These are phyloP conservation scores for Amphipoea oculea DNA, from an alignment of 2,888 invertebrate genomes.

Conservation along the genomic window DNA sequence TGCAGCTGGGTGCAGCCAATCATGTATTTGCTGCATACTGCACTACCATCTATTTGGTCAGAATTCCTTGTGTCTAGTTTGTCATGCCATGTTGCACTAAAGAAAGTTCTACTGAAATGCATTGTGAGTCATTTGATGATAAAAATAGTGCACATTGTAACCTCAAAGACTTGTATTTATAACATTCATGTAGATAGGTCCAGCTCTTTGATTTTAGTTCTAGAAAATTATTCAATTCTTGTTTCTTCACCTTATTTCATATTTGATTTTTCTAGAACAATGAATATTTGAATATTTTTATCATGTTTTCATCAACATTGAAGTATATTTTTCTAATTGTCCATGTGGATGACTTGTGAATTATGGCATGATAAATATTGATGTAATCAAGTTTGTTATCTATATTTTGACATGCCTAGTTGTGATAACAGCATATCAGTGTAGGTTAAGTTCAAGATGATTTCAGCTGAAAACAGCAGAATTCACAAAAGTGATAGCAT, in stretches of 20 bases:
- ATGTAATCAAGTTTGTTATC: constrained; percentile 58
- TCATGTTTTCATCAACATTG: not conserved
- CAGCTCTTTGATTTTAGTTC: not conserved
- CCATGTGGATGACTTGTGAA: constrained; percentile 4
- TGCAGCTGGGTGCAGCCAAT: constrained; percentile 13
- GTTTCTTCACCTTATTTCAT: not conserved
- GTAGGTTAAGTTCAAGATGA: constrained; percentile 60
- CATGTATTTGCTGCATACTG: constrained; percentile 18
- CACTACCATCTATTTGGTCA: constrained; percentile 25
- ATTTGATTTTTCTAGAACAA: not conserved
- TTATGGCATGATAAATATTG: constrained; percentile 46
- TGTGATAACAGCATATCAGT: constrained; percentile 45
- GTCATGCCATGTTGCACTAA: constrained; percentile 22
- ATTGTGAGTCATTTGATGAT: constrained; percentile 1
- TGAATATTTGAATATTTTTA: not conserved
- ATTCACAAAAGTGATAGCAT: not conserved
- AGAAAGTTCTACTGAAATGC: constrained; percentile 1
- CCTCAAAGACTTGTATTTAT: not conserved
- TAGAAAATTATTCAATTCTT: not conserved
- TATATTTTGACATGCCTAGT: constrained; percentile 31
- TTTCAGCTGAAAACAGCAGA: constrained; percentile 13
- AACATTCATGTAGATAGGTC: not conserved
- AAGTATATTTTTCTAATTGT: not conserved
- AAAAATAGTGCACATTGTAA: constrained; percentile 1
- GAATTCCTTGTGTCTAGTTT: constrained; percentile 1